Base-by-base conservation (phyloP, 2,888 invertebrate genomes). In the Oithona nana region DNA sequence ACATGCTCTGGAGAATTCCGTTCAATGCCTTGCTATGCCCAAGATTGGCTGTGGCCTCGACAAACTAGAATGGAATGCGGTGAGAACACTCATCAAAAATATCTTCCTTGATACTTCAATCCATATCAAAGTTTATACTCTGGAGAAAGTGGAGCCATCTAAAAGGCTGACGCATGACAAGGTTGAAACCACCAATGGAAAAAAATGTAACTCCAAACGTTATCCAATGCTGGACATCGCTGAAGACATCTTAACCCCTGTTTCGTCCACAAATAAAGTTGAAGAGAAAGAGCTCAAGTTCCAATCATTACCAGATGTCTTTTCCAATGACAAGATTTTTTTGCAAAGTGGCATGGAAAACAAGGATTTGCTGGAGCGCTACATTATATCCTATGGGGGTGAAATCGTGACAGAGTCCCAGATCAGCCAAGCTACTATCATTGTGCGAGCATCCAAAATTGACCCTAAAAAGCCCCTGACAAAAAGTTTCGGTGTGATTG, bases 31-130 rank as follows among this genome's bases (percentile, higher is more conserved):
- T 24, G 68, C 71, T 31, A 73, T 74, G 72, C 74, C 74, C 3
- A 66, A 66, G 56, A 72, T 74, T 63, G 74, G 74, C 6, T 73
- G 73, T 68, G 74, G 74, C 13, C 67, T 74, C 29, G 74, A 74
- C 66, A 61, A 67, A 48, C 68, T 74, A 11, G 59, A 71, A 28
- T 74, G 74, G 74, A 58, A 64, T 1, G 67, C 69, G 48, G 74
- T 74, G 6, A 24, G 62, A 26, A 62, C 62, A 1, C 48, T 62
- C 2, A 29, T 62, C 1, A 62, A 62, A 24, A 62, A 62, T 39
- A 48, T 62, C 2, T 62, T 62, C 28, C 20, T 54, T 24, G 13
- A 30, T 3, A 30, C 4, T 26, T 13, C 26, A n/a, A 61, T 61
- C 24, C 16, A n/a, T 3, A 28, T 61, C n/a, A 54, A 13, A 6